Percentiles rank a stretch among this genome's conserved stretches.
These are phyloP conservation scores for Sinocyclocheilus maitianheensis DNA, from an alignment of 2,113 vertebrate genomes.

Conservation along the genomic window DNA sequence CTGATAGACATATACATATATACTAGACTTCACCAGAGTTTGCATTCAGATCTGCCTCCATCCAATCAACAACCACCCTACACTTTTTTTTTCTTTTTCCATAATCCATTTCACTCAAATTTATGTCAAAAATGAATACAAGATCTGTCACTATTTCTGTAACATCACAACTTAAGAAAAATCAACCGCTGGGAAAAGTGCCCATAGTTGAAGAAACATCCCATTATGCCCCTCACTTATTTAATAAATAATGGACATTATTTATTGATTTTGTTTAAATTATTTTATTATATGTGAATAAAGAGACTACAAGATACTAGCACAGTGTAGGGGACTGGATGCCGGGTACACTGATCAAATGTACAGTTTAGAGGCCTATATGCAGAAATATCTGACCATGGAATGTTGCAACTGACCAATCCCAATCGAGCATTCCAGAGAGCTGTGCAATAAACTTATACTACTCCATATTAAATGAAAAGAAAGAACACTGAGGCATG, in stretches of 20 bases:
- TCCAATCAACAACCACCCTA: too few species aligned
- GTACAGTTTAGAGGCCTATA: background rate
- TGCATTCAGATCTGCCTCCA: too few species aligned
- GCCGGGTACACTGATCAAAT: background rate
- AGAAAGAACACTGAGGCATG: background rate
- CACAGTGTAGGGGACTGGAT: background rate
- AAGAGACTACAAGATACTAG: background rate
- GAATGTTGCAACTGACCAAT: background rate
- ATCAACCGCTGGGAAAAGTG: too few species aligned
- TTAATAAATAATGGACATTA: background rate
- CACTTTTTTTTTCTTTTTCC: too few species aligned
- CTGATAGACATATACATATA: too few species aligned
- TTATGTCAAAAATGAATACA: too few species aligned
- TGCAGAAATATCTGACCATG: background rate
- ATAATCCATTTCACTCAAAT: too few species aligned
- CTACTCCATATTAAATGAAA: conserved; percentile 20
- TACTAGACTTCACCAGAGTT: too few species aligned
- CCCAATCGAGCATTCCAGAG: background rate
- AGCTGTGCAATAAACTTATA: background rate
- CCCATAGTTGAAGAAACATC: too few species aligned
- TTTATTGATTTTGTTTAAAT: background rate
- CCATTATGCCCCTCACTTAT: background rate
- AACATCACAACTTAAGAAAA: background rate
- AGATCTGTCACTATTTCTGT: background rate
- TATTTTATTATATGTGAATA: background rate